A percentile compares a stretch with the other conserved stretches of the same genome.
phyloP scores from a whole-genome alignment of 2,888 invertebrate species.

The Meganola albula region DNA sequence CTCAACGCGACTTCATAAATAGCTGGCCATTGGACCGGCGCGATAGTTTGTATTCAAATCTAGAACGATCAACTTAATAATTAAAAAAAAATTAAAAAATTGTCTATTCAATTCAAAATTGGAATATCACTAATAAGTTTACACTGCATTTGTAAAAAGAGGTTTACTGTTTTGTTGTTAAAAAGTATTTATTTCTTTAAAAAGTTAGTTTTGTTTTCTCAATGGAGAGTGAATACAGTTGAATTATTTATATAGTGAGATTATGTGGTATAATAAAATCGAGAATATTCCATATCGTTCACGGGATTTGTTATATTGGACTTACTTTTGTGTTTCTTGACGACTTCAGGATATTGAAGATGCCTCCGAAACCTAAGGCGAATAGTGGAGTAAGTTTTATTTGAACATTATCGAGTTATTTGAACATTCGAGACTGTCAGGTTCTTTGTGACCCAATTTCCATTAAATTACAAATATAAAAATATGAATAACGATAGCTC shows the following conservation, averaged over 20 bases:
- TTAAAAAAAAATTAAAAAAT: constrained; percentile 7
- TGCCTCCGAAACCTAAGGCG: constrained; percentile 53
- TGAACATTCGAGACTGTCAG: no score
- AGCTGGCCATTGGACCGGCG: constrained; percentile 37
- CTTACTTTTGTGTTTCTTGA: constrained; percentile 57
- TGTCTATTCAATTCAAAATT: constrained; percentile 17
- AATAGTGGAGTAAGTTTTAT: constrained; percentile 20
- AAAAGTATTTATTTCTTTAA: neutral
- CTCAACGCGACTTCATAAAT: constrained; percentile 52
- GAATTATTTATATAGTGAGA: constrained; percentile 36
- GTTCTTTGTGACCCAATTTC: no score
- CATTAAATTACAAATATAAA: no score
- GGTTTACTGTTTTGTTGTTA: neutral
- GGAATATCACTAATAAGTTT: no score
- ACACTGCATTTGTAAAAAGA: neutral
- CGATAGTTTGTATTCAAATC: constrained; percentile 39
- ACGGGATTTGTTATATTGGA: constrained; percentile 43
- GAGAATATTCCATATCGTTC: constrained; percentile 43
- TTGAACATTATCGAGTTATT: no score
- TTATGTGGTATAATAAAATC: constrained; percentile 43
- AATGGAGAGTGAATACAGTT: constrained; percentile 24
- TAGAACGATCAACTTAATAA: constrained; percentile 14
- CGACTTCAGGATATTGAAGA: constrained; percentile 29
- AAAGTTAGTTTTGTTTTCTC: constrained; percentile 5
- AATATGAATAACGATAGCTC: no score